Base-by-base conservation (phyloP, 2,888 invertebrate species). In the Coronaproctus castanopsis region DNA sequence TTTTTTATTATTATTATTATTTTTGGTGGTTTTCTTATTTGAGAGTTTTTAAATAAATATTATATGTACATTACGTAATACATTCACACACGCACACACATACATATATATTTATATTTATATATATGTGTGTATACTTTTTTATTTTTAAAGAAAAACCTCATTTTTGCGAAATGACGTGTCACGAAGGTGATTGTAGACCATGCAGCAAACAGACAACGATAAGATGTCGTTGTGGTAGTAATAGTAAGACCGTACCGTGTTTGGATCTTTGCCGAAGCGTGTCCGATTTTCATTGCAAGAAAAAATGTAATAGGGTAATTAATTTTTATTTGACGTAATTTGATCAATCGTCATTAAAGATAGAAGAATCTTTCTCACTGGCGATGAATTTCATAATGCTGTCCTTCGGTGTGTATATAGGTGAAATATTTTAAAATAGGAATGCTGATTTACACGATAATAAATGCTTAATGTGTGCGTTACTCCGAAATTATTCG, bases 221-320 rank as follows among this genome's bases (percentile, higher is more conserved):
- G 1, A 79, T 88, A 0, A 80, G 80, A 60, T 93, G 93, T 67
- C 83, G 89, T 50, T 93, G 93, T 69, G 89, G 88, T 0, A 82
- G 83, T 69, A 84, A 86, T 73, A 85, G 84, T 66, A 84, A 85
- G 67, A 83, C 88, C 69, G 78, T 91, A 57, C 79, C 81, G 2
- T 92, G 92, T 69, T 74, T 75, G 0, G 80, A 87, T 57, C 71
- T 89, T 10, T 80, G 79, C 0, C 77, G 81, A 1, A 79, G 81
- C 68, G 77, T 80, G 54, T 82, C 83, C 68, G 85, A 85, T 67
- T 82, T 85, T 1, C 75, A 83, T 24, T 97, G 97, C 71, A 85
- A 90, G 69, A 88, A 85, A 68, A 85, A 87, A 66, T 97, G 97
- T 70, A 85, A 83, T 58, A 92, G 91, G 76, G 85, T 81, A 70